Percentiles rank a stretch among this genome's conserved stretches.
Evolutionary conservation across 1,140 invertebrate species (phyloP).

Genomic region (Euwallacea similis): DNA sequence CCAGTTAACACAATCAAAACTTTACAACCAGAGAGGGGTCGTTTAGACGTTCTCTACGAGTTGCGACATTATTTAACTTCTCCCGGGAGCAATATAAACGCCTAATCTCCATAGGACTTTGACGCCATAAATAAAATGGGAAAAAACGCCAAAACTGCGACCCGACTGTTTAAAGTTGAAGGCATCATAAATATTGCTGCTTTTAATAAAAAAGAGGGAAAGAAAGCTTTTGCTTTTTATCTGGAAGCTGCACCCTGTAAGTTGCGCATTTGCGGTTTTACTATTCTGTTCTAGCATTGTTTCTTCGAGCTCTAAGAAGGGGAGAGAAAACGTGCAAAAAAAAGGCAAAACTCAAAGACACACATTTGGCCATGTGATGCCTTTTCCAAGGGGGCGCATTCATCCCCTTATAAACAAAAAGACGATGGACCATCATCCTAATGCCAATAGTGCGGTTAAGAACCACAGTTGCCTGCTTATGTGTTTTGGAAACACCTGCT

Average conservation of each 20-base stretch:
- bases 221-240: not conserved
- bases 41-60: constrained; percentile 28
- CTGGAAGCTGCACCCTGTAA: not conserved
- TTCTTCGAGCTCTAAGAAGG: too few species aligned
- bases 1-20: constrained; percentile 43
- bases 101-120: constrained; percentile 35
- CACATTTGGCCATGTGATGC: constrained; percentile 19
- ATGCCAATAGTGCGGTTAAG: constrained; percentile 29
- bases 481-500: constrained; percentile 22
- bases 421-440: constrained; percentile 23
- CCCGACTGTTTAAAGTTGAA: constrained; percentile 15
- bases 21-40: constrained; percentile 31
- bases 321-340: too few species aligned
- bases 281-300: too few species aligned
- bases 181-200: constrained; percentile 30
- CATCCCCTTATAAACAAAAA: constrained; percentile 27
- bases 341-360: constrained; percentile 9
- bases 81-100: constrained; percentile 26
- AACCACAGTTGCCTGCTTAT: constrained; percentile 20
- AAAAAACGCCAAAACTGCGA: constrained; percentile 18
- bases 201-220: not conserved
- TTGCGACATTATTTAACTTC: constrained; percentile 31
- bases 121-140: constrained; percentile 30
- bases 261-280: not conserved
- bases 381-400: not conserved